phyloP scores from a whole-genome alignment of 1,140 invertebrate species.

The Zophobas atratus region DNA sequence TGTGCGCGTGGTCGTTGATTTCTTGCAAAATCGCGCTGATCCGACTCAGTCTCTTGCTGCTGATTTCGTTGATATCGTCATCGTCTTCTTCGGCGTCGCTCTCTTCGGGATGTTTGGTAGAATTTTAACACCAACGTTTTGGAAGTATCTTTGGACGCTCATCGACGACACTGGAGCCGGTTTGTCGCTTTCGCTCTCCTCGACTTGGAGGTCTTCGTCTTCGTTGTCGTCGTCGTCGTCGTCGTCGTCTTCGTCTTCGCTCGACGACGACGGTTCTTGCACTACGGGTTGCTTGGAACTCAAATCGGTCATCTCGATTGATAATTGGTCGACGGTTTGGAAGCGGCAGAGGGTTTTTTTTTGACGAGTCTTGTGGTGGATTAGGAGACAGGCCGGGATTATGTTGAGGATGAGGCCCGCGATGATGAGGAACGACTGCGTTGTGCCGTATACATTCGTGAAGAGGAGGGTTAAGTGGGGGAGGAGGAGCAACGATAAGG shows the following conservation, averaged over 20 bases:
- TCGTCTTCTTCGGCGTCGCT: slow-evolving; percentile 52
- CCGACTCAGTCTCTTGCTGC: slow-evolving; percentile 57
- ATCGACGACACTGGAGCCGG: neutral
- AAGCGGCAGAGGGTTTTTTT: slow-evolving; percentile 10
- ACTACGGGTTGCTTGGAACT: slow-evolving; percentile 18
- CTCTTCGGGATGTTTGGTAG: slow-evolving; percentile 61
- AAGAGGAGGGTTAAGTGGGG: slow-evolving; percentile 51
- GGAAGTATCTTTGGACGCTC: slow-evolving; percentile 52
- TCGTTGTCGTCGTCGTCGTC: slow-evolving; percentile 26
- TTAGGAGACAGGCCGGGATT: slow-evolving; percentile 50
- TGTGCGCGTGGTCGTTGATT: slow-evolving; percentile 48
- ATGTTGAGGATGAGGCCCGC: slow-evolving; percentile 52
- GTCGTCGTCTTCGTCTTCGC: slow-evolving; percentile 26
- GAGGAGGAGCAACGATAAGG: slow-evolving; percentile 54
- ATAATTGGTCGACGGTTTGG: slow-evolving; percentile 47
- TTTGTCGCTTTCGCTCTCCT: slow-evolving; percentile 20
- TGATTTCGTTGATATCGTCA: slow-evolving; percentile 51
- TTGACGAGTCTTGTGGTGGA: slow-evolving; percentile 9
- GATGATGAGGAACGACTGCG: slow-evolving; percentile 31
- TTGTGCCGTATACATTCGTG: slow-evolving; percentile 29
- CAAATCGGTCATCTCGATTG: slow-evolving; percentile 55
- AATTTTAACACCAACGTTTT: slow-evolving; percentile 56
- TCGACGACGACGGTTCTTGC: slow-evolving; percentile 6
- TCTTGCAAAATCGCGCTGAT: slow-evolving; percentile 58
- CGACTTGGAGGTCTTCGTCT: slow-evolving; percentile 11